Conservation (phyloP, 2,888 invertebrate species). For the Arge pagana region DNA sequence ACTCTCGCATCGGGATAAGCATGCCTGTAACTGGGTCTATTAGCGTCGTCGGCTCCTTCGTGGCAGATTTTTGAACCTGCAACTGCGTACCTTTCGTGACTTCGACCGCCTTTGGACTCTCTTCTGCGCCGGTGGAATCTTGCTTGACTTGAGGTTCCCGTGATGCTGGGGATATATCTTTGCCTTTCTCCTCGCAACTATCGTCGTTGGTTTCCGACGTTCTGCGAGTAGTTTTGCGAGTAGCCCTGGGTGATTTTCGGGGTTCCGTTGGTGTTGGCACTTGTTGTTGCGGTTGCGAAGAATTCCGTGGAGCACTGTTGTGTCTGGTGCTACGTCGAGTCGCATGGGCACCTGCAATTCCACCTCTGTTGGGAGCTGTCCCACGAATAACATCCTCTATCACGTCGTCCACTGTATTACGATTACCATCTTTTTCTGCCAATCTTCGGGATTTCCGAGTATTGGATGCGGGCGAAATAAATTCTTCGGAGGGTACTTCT, state of each 20-base stretch:
- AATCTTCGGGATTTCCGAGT: slow-evolving; percentile 82
- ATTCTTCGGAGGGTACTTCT: slow-evolving; percentile 64
- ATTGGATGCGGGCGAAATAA: slow-evolving; percentile 68
- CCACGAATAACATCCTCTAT: slow-evolving; percentile 89
- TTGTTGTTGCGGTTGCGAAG: slow-evolving; percentile 30
- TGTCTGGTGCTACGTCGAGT: slow-evolving; percentile 66
- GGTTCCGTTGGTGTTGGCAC: slow-evolving; percentile 37
- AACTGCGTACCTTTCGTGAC: slow-evolving; percentile 39
- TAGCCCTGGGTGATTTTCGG: slow-evolving; percentile 70
- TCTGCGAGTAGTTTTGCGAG: slow-evolving; percentile 68
- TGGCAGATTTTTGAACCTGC: slow-evolving; percentile 41
- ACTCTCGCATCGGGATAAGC: slow-evolving; percentile 71
- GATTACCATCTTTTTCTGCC: slow-evolving; percentile 76
- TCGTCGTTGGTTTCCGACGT: slow-evolving; percentile 69
- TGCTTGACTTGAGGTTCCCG: slow-evolving; percentile 32
- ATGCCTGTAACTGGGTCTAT: slow-evolving; percentile 78
- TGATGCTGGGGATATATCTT: slow-evolving; percentile 32
- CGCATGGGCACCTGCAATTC: slow-evolving; percentile 51
- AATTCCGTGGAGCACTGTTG: slow-evolving; percentile 53
- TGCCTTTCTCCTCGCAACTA: slow-evolving; percentile 64
- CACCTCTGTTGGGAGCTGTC: slow-evolving; percentile 57
- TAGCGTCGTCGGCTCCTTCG: slow-evolving; percentile 66
- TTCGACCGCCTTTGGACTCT: slow-evolving; percentile 39
- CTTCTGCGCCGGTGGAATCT: slow-evolving; percentile 30
- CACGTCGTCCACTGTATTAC: slow-evolving; percentile 82